Evolutionary conservation across 2,113 vertebrate genomes (phyloP).

Genomic region (Ophiodon elongatus): DNA sequence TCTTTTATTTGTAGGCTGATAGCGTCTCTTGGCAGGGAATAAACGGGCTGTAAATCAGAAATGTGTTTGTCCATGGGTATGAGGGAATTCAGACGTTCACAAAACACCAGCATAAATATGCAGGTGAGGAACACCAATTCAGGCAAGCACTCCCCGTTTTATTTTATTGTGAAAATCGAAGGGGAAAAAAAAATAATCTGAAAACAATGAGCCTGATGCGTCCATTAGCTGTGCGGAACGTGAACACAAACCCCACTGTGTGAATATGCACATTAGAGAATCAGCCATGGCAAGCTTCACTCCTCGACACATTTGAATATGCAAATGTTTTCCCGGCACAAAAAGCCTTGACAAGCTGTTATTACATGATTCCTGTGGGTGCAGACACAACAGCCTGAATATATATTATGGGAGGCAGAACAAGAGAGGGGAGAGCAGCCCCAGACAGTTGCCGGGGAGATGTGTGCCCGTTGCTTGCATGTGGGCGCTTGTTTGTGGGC

Average conservation of each 20-base stretch:
- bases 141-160: conserved; percentile 4
- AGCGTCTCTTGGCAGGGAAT: conserved; percentile 63
- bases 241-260: conserved; percentile 49
- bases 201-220: conserved; percentile 53
- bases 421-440: conserved; percentile 45
- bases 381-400: conserved; percentile 69
- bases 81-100: conserved; percentile 61
- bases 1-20: conserved; percentile 75
- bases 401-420: conserved; percentile 65
- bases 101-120: conserved; percentile 46
- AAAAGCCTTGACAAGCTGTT: conserved; percentile 80
- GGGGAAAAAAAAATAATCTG: not conserved
- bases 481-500: conserved; percentile 10
- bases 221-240: conserved; percentile 57
- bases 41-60: conserved; percentile 67
- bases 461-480: conserved; percentile 25
- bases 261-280: conserved; percentile 67
- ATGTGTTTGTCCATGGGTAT: conserved; percentile 58
- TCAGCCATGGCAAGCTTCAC: conserved; percentile 63
- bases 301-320: conserved; percentile 73
- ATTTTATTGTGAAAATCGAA: conserved; percentile 34
- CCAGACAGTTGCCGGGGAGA: conserved; percentile 64
- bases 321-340: conserved; percentile 73
- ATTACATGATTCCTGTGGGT: conserved; percentile 74
- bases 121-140: conserved; percentile 36